Evolutionary conservation across 2,113 vertebrate species (phyloP), one percentile per base, ranked within the genome.

Genomic region (Anguilla rostrata): DNA sequence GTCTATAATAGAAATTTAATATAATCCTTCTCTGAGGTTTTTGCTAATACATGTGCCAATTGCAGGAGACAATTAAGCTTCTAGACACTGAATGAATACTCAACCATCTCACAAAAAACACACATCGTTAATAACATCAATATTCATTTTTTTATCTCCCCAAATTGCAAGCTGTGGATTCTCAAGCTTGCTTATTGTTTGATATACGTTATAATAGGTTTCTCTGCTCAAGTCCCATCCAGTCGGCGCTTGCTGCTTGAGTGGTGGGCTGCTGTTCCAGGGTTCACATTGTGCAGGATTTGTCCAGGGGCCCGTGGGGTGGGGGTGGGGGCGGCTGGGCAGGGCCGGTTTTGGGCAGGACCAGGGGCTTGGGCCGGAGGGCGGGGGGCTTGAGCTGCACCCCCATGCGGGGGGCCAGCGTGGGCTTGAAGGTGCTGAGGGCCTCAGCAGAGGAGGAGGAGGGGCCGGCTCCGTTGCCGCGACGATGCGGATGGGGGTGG

Each of bases 201-300:
- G 39, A 22, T 56, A 6, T 1, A n/a, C 29, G 22, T 49, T n/a
- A 80, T 80, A 57, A 57, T 41, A 39, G 20, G 26, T 22, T 57
- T 5, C 66, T 34, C 15, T 20, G 75, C 20, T n/a, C 6, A 26
- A 20, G 18, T 26, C 5, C 60, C 5, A 20, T 66, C 60, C 60
- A 56, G 43, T 41, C 57, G 41, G 15, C 26, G 0, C 26, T 14
- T 12, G 4, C 39, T 41, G 15, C 15, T 22, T 16, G 78, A 26
- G 56, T 78, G 40, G 85, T 0, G 90, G 88, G 91, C 90, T 81
- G 56, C 85, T 92, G 90, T 88, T 20, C 3, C 11, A 14, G 57
- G 91, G 91, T 92, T 97, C 95, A 99, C 98, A 99, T 99, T 84
- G 98, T 99, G 96, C 98, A 99, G 86, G 98, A 99, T 92, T 99